phyloP scores from a whole-genome alignment of 2,797 vertebrate genomes.

The Platalea minor region DNA sequence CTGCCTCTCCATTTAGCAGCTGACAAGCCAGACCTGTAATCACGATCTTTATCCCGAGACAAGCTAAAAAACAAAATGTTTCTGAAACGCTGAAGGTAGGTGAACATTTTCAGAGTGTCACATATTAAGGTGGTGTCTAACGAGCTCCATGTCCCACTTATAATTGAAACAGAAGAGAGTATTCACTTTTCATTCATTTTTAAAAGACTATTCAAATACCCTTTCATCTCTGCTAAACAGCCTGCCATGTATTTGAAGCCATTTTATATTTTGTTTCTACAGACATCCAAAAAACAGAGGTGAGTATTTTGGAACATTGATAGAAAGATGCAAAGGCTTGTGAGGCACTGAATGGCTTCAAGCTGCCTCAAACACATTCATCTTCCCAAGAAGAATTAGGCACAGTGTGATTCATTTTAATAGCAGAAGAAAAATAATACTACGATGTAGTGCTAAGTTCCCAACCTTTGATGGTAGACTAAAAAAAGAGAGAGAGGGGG shows the following conservation, averaged over 20 bases:
- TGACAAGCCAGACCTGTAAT: constrained; percentile 27
- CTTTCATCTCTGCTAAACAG: constrained; percentile 77
- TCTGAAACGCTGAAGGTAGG: constrained; percentile 37
- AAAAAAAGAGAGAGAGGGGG: neutral
- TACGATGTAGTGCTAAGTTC: constrained; percentile 71
- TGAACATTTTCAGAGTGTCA: constrained; percentile 57
- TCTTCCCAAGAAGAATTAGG: constrained; percentile 76
- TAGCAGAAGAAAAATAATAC: constrained; percentile 77
- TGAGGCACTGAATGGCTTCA: constrained; percentile 72
- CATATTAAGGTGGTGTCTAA: constrained; percentile 65
- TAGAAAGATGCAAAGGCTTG: constrained; percentile 74
- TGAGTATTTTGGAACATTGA: constrained; percentile 72
- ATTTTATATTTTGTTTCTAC: constrained; percentile 76
- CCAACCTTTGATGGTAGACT: constrained; percentile 71
- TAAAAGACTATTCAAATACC: constrained; percentile 73
- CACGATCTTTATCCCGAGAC: neutral
- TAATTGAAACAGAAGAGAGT: constrained; percentile 73
- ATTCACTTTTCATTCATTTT: constrained; percentile 75
- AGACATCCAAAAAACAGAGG: constrained; percentile 72
- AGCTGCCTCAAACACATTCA: constrained; percentile 74
- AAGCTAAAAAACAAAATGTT: constrained; percentile 49
- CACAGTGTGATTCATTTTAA: constrained; percentile 80
- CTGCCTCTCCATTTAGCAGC: constrained; percentile 39
- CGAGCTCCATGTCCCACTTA: constrained; percentile 70
- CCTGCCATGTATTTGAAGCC: constrained; percentile 74